Conservation (phyloP, 2,113 vertebrate species). For the Rostratula benghalensis region DNA sequence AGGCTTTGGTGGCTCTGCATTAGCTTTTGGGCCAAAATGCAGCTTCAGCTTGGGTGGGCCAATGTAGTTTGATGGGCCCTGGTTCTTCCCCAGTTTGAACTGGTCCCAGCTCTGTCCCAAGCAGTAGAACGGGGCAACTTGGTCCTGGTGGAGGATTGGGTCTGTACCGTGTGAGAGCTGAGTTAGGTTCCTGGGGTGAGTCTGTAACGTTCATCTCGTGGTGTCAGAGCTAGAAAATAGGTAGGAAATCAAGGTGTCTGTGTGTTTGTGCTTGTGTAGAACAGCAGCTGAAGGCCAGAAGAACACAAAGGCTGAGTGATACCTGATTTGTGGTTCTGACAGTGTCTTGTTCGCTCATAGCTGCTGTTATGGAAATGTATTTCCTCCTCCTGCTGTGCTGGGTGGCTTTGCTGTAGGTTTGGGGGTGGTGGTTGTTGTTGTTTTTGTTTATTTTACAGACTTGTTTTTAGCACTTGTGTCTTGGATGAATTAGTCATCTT, state of each 20-base stretch:
- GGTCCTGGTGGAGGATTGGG: not conserved
- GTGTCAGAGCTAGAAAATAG: not conserved
- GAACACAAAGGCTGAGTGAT: not conserved
- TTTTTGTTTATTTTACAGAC: not conserved
- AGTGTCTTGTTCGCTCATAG: not conserved
- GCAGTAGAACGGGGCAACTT: not conserved
- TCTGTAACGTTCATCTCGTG: not conserved
- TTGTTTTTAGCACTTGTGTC: constrained; percentile 10
- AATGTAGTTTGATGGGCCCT: not conserved
- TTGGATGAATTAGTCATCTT: constrained; percentile 35
- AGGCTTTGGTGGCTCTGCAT: not conserved
- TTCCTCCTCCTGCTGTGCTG: not conserved
- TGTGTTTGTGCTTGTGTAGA: not conserved
- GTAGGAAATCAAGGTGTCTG: not conserved
- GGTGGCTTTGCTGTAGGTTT: not conserved
- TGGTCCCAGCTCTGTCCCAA: not conserved
- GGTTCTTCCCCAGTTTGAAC: not conserved
- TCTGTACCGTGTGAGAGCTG: not conserved
- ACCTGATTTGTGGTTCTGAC: not conserved
- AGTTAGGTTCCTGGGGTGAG: not conserved
- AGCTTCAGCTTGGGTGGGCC: not conserved
- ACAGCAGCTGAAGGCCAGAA: not conserved
- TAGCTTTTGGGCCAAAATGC: not conserved
- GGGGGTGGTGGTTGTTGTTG: not conserved
- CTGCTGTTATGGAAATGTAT: not conserved